Base-by-base conservation (phyloP, 2,113 vertebrate genomes). In the Nerophis lumbriciformis region DNA sequence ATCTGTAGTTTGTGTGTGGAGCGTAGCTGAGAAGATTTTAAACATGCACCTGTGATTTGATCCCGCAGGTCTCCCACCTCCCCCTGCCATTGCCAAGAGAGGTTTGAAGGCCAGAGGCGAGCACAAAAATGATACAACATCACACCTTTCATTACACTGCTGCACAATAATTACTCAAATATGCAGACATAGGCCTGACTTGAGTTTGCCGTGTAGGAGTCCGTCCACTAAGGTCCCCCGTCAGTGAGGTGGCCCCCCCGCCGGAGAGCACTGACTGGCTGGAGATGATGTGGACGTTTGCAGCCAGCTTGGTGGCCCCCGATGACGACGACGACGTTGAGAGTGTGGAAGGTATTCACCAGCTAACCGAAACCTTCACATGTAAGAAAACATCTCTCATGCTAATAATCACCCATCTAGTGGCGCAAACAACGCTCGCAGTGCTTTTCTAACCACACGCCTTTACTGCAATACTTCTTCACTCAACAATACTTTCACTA, bases 311-410 rank as follows among this genome's bases (percentile, higher is more conserved):
- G 66, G 73, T 88, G 0, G 87, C 87, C n/a, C 87, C 87, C 0
- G 85, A 88, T 0, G 82, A 87, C 54, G 84, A 84, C 6, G 84
- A 85, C 56, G 83, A 83, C 8, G 83, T 84, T 28, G 86, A 88
- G 81, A 83, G 19, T 16, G n/a, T 10, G 59, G 59, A 87, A 88
- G 87, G 85, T 87, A 85, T 87, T 88, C 85, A 87, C 48, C 87
- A 48, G 76, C 79, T 85, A 76, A 85, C 77, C 50, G 79, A 88
- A 71, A 70, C 73, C 68, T 49, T 88, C 73, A 82, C 87, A 85
- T 76, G 87, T 87, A 88, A 88, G 87, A 77, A 65, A 64, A 56
- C 75, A 72, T 73, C 37, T 4, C 2, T 36, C 36, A 39, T 39
- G 38, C 38, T 39, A 39, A 28, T 28, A 28, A 19, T 56, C 37